phyloP scores from a whole-genome alignment of 2,888 invertebrate species.

The Nysson spinosus region DNA sequence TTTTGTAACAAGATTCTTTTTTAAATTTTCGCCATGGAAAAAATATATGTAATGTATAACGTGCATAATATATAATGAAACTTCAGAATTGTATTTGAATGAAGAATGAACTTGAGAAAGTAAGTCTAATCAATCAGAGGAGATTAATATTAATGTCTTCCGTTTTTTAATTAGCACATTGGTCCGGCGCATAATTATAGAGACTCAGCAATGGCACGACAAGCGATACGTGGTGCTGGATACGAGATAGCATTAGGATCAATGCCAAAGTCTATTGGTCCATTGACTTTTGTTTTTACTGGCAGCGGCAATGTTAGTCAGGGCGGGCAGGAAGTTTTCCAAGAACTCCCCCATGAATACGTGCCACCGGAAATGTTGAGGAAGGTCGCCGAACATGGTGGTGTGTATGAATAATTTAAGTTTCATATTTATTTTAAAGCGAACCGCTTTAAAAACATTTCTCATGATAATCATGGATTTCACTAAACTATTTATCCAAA shows the following conservation, averaged over 20 bases:
- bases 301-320: conserved; percentile 97
- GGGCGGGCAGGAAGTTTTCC: conserved; percentile 94
- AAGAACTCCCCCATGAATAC: conserved; percentile 98
- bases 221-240: conserved; percentile 98
- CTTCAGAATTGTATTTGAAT: too few relatives aligned
- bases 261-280: conserved; percentile 99
- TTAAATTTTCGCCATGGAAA: too few relatives aligned
- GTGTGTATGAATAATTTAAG: conserved; percentile 78
- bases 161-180: conserved; percentile 85
- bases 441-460: too few relatives aligned
- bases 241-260: conserved; percentile 96
- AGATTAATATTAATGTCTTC: neutral
- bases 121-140: too few relatives aligned
- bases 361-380: conserved; percentile 96
- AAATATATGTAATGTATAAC: too few relatives aligned
- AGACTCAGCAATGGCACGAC: conserved; percentile 97
- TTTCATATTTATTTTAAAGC: too few relatives aligned
- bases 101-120: too few relatives aligned
- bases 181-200: conserved; percentile 99
- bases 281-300: conserved; percentile 97
- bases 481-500: too few relatives aligned
- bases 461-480: too few relatives aligned
- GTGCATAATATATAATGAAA: too few relatives aligned
- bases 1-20: too few relatives aligned
- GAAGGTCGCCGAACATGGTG: conserved; percentile 97